phyloP scores from a whole-genome alignment of 92 coral and sea anemone species.

The Chrysogorgia sp. region DNA sequence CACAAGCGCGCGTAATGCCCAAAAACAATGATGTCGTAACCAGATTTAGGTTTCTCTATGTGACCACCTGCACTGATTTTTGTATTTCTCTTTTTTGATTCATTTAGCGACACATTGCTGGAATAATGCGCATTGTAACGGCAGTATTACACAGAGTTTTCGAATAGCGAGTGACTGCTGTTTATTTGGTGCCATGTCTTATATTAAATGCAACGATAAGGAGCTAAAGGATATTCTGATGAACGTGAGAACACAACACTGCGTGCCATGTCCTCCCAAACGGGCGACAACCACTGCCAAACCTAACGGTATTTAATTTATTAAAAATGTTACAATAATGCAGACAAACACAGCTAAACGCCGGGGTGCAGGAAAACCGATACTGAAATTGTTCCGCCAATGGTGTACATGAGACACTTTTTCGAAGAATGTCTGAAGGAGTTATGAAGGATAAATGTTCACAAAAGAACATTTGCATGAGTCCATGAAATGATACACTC shows the following conservation, averaged over 20 bases:
- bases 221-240: neutral
- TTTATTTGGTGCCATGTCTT: neutral
- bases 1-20: no score
- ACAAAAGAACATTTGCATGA: no score
- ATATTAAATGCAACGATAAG: neutral
- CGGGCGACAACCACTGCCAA: neutral
- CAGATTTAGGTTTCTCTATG: neutral
- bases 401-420: neutral
- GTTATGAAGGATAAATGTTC: no score
- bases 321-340: no score
- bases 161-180: neutral
- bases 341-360: neutral
- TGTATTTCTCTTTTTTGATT: neutral
- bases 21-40: neutral
- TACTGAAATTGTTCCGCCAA: no score
- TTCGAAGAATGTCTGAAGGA: no score
- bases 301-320: no score
- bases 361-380: neutral
- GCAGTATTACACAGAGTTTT: neutral
- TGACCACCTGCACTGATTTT: no score
- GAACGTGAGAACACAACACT: neutral
- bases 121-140: neutral
- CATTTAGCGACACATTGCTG: constrained; percentile 1
- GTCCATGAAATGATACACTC: no score
- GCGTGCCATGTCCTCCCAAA: neutral